Evolutionary conservation across 35 echinoderm and acorn worm species (phyloP).

Genomic region (Ophioderma brevispina): DNA sequence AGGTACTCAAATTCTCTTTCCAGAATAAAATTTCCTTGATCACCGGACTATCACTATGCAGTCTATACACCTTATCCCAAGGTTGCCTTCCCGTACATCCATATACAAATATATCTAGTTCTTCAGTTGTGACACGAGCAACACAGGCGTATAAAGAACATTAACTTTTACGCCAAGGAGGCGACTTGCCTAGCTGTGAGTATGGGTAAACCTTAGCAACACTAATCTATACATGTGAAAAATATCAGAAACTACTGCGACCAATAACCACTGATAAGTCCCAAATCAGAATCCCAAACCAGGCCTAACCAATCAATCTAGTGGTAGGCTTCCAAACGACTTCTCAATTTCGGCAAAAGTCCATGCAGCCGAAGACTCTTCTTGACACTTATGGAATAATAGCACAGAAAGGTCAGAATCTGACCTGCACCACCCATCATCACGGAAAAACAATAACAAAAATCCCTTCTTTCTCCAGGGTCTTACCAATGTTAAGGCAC

Average conservation of each 20-base stretch:
- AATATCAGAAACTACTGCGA: neutral
- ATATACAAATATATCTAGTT: neutral
- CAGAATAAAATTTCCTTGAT: constrained; percentile 4
- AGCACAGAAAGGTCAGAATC: neutral
- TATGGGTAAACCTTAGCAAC: neutral
- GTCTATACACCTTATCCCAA: neutral
- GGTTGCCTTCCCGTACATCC: neutral
- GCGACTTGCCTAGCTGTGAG: constrained; percentile 1
- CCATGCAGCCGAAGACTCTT: neutral
- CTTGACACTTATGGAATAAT: neutral
- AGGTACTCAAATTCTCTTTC: neutral
- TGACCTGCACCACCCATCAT: neutral
- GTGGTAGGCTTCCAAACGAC: neutral
- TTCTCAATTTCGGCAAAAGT: neutral
- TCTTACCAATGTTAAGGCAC: neutral
- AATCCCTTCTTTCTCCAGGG: neutral
- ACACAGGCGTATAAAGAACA: neutral
- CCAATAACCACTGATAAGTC: neutral
- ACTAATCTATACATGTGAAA: neutral
- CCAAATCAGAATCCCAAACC: neutral
- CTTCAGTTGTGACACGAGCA: neutral
- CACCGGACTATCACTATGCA: neutral
- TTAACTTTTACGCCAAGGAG: neutral
- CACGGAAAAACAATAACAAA: neutral
- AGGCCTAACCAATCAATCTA: constrained; percentile 10